Percentiles rank a stretch among this genome's conserved stretches.
phyloP scores from a whole-genome alignment of 1,140 invertebrate species.

The Drosophila nebulosa region DNA sequence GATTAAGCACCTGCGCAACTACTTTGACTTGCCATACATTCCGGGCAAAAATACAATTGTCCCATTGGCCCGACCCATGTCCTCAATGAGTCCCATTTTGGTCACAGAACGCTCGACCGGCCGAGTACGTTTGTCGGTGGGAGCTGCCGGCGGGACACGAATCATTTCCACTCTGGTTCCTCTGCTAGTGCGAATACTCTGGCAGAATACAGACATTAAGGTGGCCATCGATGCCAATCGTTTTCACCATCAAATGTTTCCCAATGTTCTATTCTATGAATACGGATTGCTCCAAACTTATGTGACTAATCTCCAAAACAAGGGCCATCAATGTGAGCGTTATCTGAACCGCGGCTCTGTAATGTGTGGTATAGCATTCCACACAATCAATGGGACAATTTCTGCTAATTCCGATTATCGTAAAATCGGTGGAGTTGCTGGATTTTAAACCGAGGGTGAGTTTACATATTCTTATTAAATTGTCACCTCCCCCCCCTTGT shows the following conservation, averaged over 20 bases:
- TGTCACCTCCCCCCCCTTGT: no score
- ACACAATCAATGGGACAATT: constrained; percentile 83
- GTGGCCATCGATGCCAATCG: constrained; percentile 90
- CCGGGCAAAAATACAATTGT: constrained; percentile 90
- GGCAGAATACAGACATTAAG: constrained; percentile 88
- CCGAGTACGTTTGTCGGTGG: constrained; percentile 90
- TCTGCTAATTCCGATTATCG: constrained; percentile 91
- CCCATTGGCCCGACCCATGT: constrained; percentile 91
- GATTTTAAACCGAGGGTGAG: constrained; percentile 80
- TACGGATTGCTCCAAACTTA: constrained; percentile 83
- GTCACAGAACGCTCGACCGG: constrained; percentile 87
- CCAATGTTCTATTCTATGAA: constrained; percentile 92
- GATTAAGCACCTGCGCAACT: constrained; percentile 88
- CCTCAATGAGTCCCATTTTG: constrained; percentile 95
- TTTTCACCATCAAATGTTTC: constrained; percentile 96
- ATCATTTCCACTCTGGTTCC: constrained; percentile 91
- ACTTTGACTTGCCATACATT: constrained; percentile 87
- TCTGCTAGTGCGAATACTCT: constrained; percentile 87
- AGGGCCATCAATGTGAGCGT: constrained; percentile 86
- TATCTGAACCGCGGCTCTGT: constrained; percentile 87
- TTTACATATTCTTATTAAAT: no score
- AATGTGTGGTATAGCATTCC: constrained; percentile 85
- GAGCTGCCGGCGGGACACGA: constrained; percentile 95
- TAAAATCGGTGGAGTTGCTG: constrained; percentile 90
- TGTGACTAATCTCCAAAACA: constrained; percentile 84